phyloP scores from a whole-genome alignment of 2,888 invertebrate species.

The Ormyrus pomaceus region DNA sequence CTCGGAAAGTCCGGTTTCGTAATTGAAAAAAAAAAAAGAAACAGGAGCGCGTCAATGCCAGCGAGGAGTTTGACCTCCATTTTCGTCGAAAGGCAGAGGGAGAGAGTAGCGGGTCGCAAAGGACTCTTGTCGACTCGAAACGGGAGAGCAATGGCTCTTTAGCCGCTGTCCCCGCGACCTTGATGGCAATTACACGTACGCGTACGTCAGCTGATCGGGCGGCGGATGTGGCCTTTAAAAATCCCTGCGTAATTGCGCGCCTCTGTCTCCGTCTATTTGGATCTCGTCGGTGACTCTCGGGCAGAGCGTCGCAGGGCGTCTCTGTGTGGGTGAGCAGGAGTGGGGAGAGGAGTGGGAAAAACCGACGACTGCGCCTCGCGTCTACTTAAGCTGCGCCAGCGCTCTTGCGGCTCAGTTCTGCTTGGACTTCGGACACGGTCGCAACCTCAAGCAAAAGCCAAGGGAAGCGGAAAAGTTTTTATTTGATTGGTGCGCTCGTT shows the following conservation, averaged over 20 bases:
- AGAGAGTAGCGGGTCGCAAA: background rate
- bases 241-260: slow-evolving; percentile 39
- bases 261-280: background rate
- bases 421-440: slow-evolving; percentile 70
- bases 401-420: slow-evolving; percentile 68
- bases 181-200: background rate
- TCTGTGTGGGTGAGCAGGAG: background rate
- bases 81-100: background rate
- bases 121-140: background rate
- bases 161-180: background rate
- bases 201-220: slow-evolving; percentile 39
- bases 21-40: no score
- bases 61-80: no score
- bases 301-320: background rate
- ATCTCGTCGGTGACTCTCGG: background rate
- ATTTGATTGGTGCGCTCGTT: slow-evolving; percentile 75
- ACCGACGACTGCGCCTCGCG: slow-evolving; percentile 43
- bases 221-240: slow-evolving; percentile 31
- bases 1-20: no score
- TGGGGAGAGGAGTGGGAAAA: background rate
- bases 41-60: no score
- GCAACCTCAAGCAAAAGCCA: slow-evolving; percentile 29
- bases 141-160: background rate
- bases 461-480: slow-evolving; percentile 69
- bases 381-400: slow-evolving; percentile 68